These are phyloP conservation scores for Pocillopora meandrina DNA, from an alignment of 92 coral and sea anemone species.

Conservation along the genomic window DNA sequence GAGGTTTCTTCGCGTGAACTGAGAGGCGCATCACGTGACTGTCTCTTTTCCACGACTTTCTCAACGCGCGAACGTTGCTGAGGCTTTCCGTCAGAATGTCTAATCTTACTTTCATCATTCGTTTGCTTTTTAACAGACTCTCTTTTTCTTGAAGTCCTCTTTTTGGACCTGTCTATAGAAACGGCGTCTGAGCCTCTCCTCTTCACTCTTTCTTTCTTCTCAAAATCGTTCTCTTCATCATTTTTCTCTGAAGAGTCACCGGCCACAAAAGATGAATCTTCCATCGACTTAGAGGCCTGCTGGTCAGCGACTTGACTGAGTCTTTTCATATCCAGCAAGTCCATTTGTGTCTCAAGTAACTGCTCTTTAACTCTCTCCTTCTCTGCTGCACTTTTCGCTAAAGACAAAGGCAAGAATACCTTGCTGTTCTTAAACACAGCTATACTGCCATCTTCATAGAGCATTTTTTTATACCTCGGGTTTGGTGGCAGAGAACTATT, in stretches of 20 bases:
- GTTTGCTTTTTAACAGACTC: neutral
- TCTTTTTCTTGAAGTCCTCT: neutral
- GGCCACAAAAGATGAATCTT: neutral
- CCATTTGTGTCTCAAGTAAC: constrained; percentile 36
- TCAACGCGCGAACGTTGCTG: neutral
- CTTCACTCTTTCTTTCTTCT: constrained; percentile 16
- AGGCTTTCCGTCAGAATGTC: neutral
- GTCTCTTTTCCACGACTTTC: neutral
- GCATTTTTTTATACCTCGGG: constrained; percentile 34
- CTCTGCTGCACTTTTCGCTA: constrained; percentile 36
- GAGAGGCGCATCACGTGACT: neutral
- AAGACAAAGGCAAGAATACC: constrained; percentile 36
- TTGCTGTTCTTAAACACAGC: constrained; percentile 50
- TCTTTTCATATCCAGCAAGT: constrained; percentile 16
- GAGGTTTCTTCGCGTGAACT: constrained; percentile 6
- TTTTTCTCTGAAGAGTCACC: neutral
- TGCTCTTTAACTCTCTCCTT: constrained; percentile 15
- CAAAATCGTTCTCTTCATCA: constrained; percentile 19
- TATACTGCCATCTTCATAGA: constrained; percentile 71
- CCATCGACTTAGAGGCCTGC: neutral
- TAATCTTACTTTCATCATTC: neutral
- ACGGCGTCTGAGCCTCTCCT: neutral
- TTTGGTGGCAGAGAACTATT: constrained; percentile 27
- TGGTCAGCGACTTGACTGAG: constrained; percentile 11
- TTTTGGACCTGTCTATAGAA: neutral